Percentiles rank a stretch among this genome's conserved stretches.
Conservation (phyloP, 2,888 invertebrate species). For the Escarpia spicata region DNA sequence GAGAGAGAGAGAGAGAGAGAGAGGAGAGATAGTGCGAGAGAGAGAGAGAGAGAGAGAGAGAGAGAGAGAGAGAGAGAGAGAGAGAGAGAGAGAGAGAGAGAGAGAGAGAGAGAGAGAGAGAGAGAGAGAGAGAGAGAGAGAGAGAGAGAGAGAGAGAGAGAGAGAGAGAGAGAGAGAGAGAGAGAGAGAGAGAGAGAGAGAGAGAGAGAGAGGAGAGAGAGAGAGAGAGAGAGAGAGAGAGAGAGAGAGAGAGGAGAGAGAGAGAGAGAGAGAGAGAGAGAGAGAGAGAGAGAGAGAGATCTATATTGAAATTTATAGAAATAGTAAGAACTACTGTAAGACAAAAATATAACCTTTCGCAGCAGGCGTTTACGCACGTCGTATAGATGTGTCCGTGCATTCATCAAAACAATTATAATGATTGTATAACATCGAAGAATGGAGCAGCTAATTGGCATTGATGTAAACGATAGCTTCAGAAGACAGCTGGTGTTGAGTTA, state of each 20-base stretch:
- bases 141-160: background rate
- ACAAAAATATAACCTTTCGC: no score
- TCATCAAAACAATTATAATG: no score
- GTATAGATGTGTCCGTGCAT: no score
- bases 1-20: background rate
- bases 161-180: background rate
- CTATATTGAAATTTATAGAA: no score
- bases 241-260: background rate
- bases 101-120: background rate
- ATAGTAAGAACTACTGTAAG: no score
- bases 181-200: background rate
- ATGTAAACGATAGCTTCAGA: no score
- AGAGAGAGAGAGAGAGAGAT: background rate
- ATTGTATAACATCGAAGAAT: no score
- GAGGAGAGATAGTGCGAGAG: background rate
- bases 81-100: background rate
- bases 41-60: background rate
- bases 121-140: background rate
- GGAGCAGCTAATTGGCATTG: no score
- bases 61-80: background rate
- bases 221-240: background rate
- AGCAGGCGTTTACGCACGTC: no score
- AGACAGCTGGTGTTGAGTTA: no score
- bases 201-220: background rate
- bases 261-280: background rate